Evolutionary conservation across 2,888 invertebrate species (phyloP), one percentile per base, ranked within the genome.

Genomic region (Catocala nupta): DNA sequence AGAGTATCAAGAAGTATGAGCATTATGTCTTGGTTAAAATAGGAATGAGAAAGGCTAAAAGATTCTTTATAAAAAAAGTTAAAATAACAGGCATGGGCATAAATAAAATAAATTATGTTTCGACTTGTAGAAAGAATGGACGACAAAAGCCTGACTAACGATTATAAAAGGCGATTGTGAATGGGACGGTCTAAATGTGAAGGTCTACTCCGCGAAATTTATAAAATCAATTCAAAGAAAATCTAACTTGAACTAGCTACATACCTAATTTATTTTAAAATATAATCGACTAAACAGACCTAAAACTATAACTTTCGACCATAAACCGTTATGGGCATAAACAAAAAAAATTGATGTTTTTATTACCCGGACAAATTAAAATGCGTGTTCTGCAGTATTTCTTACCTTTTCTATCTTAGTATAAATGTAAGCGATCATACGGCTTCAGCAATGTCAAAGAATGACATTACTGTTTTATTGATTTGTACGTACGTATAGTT

Each of bases 401-500:
- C 48, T 5, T 11, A 65, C 70, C 36, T 54, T 69, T 44, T 73
- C 65, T 51, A 0, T 58, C 61, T 11, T 53, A 8, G 5, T 9
- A n/a, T 13, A 7, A 16, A 9, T 11, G 16, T 47, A 3, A 25
- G 16, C 16, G 8, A 16, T 8, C 12, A 45, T 43, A 12, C 9
- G 7, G 8, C 16, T 44, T 33, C 16, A 34, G 42, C 7, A 10
- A 45, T 43, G 44, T 44, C 56, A 25, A 11, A 44, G 50, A 45
- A 48, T 62, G 44, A 54, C 49, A 48, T 11, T 43, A 43, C 3
- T 5, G 43, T 36, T 58, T 51, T 12, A 47, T 55, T 50, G 51
- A 51, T 53, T 63, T 47, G 53, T 65, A 52, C 34, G 55, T 64
- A 44, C 34, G 45, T 56, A 57, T 57, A 48, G 39, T 53, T 65